Evolutionary conservation across 2,113 vertebrate genomes (phyloP), one percentile per base, ranked within the genome.

Genomic region (Heptranchias perlo): DNA sequence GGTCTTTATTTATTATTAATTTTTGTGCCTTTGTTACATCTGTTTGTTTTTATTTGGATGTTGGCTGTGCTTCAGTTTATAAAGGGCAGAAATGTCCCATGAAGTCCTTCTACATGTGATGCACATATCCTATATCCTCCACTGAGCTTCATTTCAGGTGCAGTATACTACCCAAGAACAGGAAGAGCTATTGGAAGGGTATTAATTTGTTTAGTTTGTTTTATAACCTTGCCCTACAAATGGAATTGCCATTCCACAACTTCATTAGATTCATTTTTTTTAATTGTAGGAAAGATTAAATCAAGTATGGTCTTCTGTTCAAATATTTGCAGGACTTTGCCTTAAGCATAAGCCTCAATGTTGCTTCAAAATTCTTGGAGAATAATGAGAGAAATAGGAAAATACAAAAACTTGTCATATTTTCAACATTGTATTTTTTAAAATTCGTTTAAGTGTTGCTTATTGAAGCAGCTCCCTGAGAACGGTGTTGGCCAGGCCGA

Each of bases 41-140:
- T 95, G 64, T 69, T 95, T 95, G 64, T 67, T 95, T 94, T 67
- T 94, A 49, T 67, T 95, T 95, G 87, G 44, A 31, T 49, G 58
- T 69, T 69, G 23, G 93, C 64, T 31, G 14, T 95, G 4, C 93
- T 67, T 95, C 25, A 49, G 10, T 69, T 95, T 65, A 31, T 31
- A 67, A 95, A 69, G 64, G 44, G 93, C 3, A 31, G 7, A 67
- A 31, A 11, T 67, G 64, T 95, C 44, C 65, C 64, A 31, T 69
- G 61, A 69, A 95, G 93, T 11, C 25, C 0, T 69, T 95, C 11
- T 69, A 0, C 93, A 47, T 95, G 44, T 65, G 44, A 64, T 69
- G 64, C 35, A 39, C 28, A 5, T 39, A n/a, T 61, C 14, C 31
- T 61, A 54, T 61, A 62, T 21, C 14, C 49, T 58, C 35, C 13